Conservation (phyloP, 2,888 invertebrate genomes). For the Drosophila kuntzei region DNA sequence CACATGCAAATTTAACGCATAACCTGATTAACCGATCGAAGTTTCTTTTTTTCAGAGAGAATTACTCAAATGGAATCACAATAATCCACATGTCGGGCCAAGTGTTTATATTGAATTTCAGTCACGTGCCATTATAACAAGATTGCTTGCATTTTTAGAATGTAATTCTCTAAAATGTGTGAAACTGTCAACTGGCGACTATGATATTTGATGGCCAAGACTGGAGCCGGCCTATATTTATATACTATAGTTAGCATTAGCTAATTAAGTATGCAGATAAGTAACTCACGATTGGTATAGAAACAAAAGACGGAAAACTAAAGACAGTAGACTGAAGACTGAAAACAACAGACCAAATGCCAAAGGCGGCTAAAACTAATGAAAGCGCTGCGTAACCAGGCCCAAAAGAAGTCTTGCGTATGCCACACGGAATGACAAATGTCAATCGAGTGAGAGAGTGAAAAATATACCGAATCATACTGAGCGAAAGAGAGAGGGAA, state of each 20-base stretch:
- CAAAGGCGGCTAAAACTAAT: conserved; percentile 63
- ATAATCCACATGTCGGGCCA: not conserved
- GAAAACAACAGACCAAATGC: conserved; percentile 38
- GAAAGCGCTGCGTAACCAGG: conserved; percentile 72
- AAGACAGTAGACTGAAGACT: conserved; percentile 29
- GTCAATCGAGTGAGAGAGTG: conserved; percentile 16
- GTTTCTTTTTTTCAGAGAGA: conserved; percentile 16
- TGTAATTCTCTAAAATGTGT: conserved; percentile 36
- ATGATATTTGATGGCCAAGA: conserved; percentile 11
- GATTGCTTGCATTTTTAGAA: conserved; percentile 28
- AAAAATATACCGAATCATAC: not conserved
- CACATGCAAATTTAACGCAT: conserved; percentile 25
- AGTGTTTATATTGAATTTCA: conserved; percentile 8
- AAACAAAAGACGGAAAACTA: conserved; percentile 29
- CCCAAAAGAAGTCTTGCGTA: conserved; percentile 62
- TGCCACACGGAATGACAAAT: conserved; percentile 25
- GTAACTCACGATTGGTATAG: conserved; percentile 39
- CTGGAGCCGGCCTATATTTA: conserved; percentile 49
- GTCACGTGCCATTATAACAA: conserved; percentile 35
- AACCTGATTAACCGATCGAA: conserved; percentile 12
- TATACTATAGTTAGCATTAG: conserved; percentile 56
- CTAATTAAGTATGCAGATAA: conserved; percentile 72
- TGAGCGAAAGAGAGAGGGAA: conserved; percentile 1
- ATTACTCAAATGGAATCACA: conserved; percentile 28
- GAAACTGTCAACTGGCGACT: conserved; percentile 3